Evolutionary conservation across 2,113 vertebrate species (phyloP).

Genomic region (Apaloderma vittatum): DNA sequence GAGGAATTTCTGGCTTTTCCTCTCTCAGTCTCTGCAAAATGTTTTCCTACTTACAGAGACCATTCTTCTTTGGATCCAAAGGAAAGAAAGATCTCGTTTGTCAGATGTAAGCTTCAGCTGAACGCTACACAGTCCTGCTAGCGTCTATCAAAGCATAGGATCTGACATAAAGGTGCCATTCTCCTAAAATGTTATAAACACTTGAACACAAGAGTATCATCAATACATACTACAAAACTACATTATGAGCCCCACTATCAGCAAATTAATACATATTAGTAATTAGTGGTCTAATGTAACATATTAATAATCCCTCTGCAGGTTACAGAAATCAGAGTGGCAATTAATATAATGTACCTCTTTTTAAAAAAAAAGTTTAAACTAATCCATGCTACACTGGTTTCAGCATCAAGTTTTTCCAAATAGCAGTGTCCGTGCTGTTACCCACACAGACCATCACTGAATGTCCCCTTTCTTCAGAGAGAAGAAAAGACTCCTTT

Average conservation of each 20-base stretch:
- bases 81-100: constrained; percentile 19
- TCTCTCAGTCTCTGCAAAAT: constrained; percentile 50
- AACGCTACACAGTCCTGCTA: not conserved
- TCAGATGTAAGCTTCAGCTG: constrained; percentile 13
- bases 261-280: not conserved
- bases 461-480: not conserved
- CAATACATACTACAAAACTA: not conserved
- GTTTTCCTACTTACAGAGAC: constrained; percentile 48
- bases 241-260: not conserved
- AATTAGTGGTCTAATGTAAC: not conserved
- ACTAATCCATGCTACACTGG: not conserved
- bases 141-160: not conserved
- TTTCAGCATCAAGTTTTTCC: not conserved
- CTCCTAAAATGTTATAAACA: not conserved
- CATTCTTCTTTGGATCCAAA: constrained; percentile 31
- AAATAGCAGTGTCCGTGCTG: not conserved
- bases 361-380: not conserved
- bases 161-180: not conserved
- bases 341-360: not conserved
- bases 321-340: not conserved
- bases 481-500: not conserved
- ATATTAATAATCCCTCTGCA: not conserved
- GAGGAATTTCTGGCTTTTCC: constrained; percentile 67
- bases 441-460: not conserved
- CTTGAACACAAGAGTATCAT: not conserved